phyloP scores from a whole-genome alignment of 2,113 vertebrate species.

The Calypte anna region DNA sequence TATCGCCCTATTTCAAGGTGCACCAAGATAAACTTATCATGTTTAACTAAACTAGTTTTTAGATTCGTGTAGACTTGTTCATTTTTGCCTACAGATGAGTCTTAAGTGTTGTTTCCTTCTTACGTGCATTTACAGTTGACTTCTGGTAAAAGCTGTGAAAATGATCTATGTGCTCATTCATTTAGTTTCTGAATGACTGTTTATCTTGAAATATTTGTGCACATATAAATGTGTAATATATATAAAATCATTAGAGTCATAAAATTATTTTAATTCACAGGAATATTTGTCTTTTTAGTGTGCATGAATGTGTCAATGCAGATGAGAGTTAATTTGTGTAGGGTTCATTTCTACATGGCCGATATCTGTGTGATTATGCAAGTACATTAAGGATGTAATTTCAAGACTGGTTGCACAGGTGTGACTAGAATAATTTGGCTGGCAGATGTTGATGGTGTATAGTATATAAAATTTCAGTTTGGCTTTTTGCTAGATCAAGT shows the following conservation, averaged over 20 bases:
- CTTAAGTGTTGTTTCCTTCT: background rate
- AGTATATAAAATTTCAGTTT: background rate
- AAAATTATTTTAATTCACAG: background rate
- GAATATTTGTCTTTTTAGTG: background rate
- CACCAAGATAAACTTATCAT: background rate
- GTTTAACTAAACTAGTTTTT: background rate
- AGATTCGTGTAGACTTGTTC: background rate
- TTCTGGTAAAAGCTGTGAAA: background rate
- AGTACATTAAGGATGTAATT: background rate
- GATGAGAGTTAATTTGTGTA: background rate
- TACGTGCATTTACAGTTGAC: background rate
- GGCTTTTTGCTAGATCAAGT: background rate
- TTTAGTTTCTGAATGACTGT: background rate
- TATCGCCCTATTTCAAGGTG: background rate
- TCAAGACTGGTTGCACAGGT: constrained; percentile 55
- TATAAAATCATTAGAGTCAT: background rate
- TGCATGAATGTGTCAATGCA: background rate
- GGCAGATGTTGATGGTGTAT: constrained; percentile 18
- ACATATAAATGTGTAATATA: background rate
- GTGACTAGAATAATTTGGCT: constrained; percentile 37
- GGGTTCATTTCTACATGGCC: background rate
- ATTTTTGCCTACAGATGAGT: background rate
- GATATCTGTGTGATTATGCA: constrained; percentile 3
- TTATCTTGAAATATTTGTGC: background rate
- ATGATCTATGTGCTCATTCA: background rate